Evolutionary conservation across 30 jellyfish, hydroid and myxozoan genomes (phyloP).

Genomic region (Cassiopea andromeda): DNA sequence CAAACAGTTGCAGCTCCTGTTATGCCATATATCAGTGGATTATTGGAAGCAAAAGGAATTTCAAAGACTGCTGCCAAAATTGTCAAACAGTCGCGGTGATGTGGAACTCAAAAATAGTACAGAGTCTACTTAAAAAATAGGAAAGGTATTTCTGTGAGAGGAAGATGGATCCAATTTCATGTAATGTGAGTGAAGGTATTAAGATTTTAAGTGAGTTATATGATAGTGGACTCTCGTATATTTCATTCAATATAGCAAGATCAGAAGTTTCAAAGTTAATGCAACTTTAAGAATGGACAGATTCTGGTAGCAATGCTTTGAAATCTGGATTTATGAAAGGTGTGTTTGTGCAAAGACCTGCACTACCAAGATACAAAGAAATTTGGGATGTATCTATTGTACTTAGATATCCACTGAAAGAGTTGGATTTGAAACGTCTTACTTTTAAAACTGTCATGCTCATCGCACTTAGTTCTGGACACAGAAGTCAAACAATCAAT

Average conservation of each 20-base stretch:
- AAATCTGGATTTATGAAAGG: constrained; percentile 43
- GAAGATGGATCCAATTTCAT: not conserved
- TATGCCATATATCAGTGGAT: constrained; percentile 55
- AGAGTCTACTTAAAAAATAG: not conserved
- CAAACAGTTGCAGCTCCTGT: constrained; percentile 9
- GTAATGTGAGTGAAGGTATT: too few species aligned
- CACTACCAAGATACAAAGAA: constrained; percentile 20
- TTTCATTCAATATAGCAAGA: too few species aligned
- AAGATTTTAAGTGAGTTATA: too few species aligned
- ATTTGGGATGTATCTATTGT: constrained; percentile 50
- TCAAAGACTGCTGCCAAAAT: constrained; percentile 1
- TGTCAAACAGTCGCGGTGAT: constrained; percentile 10
- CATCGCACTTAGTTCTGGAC: not conserved
- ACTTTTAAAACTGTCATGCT: not conserved
- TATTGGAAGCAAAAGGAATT: constrained; percentile 12
- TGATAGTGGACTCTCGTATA: too few species aligned
- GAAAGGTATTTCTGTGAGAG: constrained; percentile 12
- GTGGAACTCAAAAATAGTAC: constrained; percentile 39
- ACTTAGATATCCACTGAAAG: not conserved
- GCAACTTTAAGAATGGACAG: not conserved
- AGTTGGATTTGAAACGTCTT: not conserved
- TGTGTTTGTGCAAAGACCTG: constrained; percentile 17
- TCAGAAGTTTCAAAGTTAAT: not conserved
- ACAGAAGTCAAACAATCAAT: constrained; percentile 35
- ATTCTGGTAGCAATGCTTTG: constrained; percentile 11